Conservation (phyloP, 2,888 invertebrate species). For the Agrochola macilenta region DNA sequence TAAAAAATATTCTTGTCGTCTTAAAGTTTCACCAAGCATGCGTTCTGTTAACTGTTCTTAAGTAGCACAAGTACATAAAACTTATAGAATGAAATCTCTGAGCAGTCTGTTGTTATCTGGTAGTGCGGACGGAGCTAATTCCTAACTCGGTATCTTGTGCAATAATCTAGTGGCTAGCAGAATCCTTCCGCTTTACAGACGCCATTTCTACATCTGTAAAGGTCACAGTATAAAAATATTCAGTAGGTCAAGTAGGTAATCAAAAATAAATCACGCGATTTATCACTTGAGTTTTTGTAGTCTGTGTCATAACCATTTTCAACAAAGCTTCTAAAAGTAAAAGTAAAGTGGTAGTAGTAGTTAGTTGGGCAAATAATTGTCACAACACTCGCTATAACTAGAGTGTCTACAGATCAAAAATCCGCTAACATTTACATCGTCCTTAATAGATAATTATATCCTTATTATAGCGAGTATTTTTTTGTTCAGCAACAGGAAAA, state of each 20-base stretch:
- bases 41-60: not conserved
- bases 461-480: no score
- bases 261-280: not conserved
- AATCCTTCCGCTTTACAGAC: conserved; percentile 62
- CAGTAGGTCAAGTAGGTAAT: conserved; percentile 27
- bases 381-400: not conserved
- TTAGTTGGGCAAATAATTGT: not conserved
- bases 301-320: not conserved
- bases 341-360: not conserved
- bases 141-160: conserved; percentile 62
- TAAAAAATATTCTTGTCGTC: not conserved
- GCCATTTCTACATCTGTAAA: conserved; percentile 27
- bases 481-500: not conserved
- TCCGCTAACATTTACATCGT: not conserved
- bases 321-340: not conserved
- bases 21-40: not conserved
- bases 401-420: not conserved
- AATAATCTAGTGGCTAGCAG: conserved; percentile 68
- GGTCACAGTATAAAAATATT: conserved; percentile 35
- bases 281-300: not conserved
- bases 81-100: not conserved
- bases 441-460: not conserved
- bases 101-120: conserved; percentile 21
- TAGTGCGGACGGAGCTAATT: conserved; percentile 55
- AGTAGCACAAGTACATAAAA: not conserved